Conservation (phyloP, 1,140 invertebrate genomes). For the Planococcus citri region DNA sequence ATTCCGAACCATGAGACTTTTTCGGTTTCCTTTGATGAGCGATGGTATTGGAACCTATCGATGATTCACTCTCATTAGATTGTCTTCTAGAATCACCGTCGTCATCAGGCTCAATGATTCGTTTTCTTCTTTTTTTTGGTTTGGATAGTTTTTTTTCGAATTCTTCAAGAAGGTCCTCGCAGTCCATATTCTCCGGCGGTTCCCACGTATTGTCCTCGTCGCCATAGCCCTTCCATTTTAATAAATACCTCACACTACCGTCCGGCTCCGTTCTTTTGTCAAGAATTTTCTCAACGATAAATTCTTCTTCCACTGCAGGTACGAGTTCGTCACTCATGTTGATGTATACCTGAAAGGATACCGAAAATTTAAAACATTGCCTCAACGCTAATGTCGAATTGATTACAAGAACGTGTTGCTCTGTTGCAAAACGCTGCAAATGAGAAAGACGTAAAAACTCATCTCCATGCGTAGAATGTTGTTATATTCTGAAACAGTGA, state of each 20-base stretch:
- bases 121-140: background rate
- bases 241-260: background rate
- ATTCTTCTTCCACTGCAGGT: background rate
- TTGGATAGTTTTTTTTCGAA: slow-evolving; percentile 40
- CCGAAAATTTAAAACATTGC: too few relatives aligned
- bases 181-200: slow-evolving; percentile 58
- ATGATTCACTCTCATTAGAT: background rate
- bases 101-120: background rate
- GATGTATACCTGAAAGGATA: too few relatives aligned
- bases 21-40: background rate
- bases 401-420: too few relatives aligned
- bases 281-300: slow-evolving; percentile 11
- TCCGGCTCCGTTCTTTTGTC: slow-evolving; percentile 12
- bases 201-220: slow-evolving; percentile 52
- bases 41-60: background rate
- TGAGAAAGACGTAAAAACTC: too few relatives aligned
- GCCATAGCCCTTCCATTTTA: slow-evolving; percentile 19
- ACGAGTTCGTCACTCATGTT: slow-evolving; percentile 12
- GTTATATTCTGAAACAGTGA: too few relatives aligned
- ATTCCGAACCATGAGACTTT: background rate
- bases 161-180: slow-evolving; percentile 59
- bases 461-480: too few relatives aligned
- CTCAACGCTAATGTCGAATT: too few relatives aligned
- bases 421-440: too few relatives aligned
- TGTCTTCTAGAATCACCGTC: background rate